phyloP scores from a whole-genome alignment of 2,888 invertebrate species.

The Drosophila ustulata region DNA sequence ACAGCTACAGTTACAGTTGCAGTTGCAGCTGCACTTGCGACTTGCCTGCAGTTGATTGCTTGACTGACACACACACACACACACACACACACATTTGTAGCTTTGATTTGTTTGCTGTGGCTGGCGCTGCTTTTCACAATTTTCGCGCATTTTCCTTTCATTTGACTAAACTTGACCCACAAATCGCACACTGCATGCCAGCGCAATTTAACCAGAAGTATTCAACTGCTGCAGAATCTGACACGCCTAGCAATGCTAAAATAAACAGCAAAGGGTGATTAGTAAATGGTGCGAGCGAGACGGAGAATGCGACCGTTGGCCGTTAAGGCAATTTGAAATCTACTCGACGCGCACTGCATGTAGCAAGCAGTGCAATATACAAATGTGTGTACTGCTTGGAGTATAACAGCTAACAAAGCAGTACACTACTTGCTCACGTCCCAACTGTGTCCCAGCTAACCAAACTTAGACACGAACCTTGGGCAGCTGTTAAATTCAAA shows the following conservation, averaged over 20 bases:
- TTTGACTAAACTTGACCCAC: constrained; percentile 74
- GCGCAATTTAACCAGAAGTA: constrained; percentile 6
- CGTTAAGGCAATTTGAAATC: neutral
- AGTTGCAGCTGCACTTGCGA: constrained; percentile 40
- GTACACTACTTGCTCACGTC: neutral
- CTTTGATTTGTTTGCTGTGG: constrained; percentile 19
- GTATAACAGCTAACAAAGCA: neutral
- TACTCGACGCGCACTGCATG: neutral
- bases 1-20: constrained; percentile 19
- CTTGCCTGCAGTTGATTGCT: constrained; percentile 34
- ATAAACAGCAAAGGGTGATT: neutral
- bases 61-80: constrained; percentile 29
- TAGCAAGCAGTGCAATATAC: too few relatives aligned
- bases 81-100: constrained; percentile 30
- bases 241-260: neutral
- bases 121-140: constrained; percentile 35
- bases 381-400: neutral
- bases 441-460: neutral
- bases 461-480: neutral
- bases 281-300: neutral
- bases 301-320: neutral
- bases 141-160: constrained; percentile 40
- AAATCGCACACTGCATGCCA: constrained; percentile 33
- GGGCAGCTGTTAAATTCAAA: neutral
- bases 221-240: constrained; percentile 9